A percentile compares a stretch with the other conserved stretches of the same genome.
phyloP scores from a whole-genome alignment of 1,140 invertebrate genomes.

The Pseudoatta argentina region DNA sequence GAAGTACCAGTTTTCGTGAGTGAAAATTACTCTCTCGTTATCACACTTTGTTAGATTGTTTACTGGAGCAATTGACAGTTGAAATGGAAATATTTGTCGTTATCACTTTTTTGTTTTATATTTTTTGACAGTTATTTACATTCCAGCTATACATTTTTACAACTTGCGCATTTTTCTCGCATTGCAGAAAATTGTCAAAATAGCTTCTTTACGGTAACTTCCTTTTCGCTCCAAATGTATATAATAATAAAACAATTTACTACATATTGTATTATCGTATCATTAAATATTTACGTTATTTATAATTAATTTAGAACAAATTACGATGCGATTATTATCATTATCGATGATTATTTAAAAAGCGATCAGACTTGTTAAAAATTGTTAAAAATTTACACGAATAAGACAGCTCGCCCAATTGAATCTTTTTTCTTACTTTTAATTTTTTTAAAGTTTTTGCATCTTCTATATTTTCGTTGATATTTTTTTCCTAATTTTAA shows the following conservation, averaged over 20 bases:
- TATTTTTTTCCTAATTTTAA: neutral
- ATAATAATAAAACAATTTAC: neutral
- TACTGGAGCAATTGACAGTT: neutral
- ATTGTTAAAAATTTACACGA: neutral
- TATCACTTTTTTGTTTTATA: conserved; percentile 12
- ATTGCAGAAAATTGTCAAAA: neutral
- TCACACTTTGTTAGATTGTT: conserved; percentile 37
- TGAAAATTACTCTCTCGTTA: conserved; percentile 29
- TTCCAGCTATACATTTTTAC: neutral
- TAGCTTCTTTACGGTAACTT: neutral
- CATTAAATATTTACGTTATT: neutral
- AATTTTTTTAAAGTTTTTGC: neutral
- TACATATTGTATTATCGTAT: neutral
- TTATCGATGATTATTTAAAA: conserved; percentile 21
- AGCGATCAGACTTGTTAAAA: neutral
- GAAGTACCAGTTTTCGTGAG: conserved; percentile 66
- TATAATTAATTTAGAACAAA: conserved; percentile 4
- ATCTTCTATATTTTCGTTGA: neutral
- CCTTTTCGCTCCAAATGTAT: neutral
- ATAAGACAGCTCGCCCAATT: conserved; percentile 18
- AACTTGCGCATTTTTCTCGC: neutral
- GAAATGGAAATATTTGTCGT: conserved; percentile 43
- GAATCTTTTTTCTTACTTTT: neutral
- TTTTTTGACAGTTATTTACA: conserved; percentile 19
- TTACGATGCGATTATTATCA: neutral